Base-by-base conservation (phyloP, 2,797 vertebrate species). In the Erithacus rubecula region DNA sequence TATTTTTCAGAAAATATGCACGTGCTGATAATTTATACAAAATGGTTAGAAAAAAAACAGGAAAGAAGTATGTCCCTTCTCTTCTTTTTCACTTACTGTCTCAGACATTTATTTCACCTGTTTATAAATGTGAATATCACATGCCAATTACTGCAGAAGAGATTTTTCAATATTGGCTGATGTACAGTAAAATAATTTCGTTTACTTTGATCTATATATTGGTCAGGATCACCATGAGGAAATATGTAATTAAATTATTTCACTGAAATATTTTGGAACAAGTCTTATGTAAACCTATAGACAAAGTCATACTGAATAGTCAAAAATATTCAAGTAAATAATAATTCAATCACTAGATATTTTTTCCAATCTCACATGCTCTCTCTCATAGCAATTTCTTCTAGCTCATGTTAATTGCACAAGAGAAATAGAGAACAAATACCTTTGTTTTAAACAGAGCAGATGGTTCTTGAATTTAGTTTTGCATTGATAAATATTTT, bases 151-250 rank as follows among this genome's bases (percentile, higher is more conserved):
- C 18, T 58, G 29, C 21, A 64, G 30, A 82, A 76, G 39, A 82
- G 11, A 52, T 55, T 30, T 65, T 44, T 49, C 6, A 26, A 6
- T 55, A 76, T 21, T 56, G 20, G 12, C 6, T 30, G 27, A 69
- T 58, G 49, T 9, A n/a, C 0, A 0, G 44, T 52, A 52, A 78
- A 71, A 65, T 36, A 1, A 47, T 72, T 71, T 43, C 26, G 10
- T 64, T 18, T 63, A 18, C 12, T 10, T 85, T 69, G 37, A 62
- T 37, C 34, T 15, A 19, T 37, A 8, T n/a, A 26, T 24, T 62
- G 10, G 2, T 65, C 46, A 9, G 11, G 15, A 67, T 67, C 37
- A 77, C 5, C 6, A 69, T 1, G 3, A 77, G 11, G 11, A 82
- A 56, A 58, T 69, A 44, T 7, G 80, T 55, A 69, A 62, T 30